phyloP scores from a whole-genome alignment of 2,113 vertebrate species.

The Platysternon megacephalum region DNA sequence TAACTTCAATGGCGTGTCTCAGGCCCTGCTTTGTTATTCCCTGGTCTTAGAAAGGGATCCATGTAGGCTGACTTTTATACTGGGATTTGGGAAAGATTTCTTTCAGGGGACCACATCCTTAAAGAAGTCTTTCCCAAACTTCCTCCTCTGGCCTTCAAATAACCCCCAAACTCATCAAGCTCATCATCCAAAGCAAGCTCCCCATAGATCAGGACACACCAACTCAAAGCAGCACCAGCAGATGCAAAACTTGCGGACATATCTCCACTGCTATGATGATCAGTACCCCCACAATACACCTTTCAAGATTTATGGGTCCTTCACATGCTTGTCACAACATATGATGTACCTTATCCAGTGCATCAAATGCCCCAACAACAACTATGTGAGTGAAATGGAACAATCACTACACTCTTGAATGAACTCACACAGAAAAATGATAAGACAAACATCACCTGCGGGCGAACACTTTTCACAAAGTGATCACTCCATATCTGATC shows the following conservation, averaged over 20 bases:
- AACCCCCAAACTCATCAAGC: background rate
- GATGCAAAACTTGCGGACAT: background rate
- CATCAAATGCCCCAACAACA: background rate
- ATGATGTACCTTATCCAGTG: background rate
- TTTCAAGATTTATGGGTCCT: background rate
- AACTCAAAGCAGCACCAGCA: background rate
- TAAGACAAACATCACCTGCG: background rate
- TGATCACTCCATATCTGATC: background rate
- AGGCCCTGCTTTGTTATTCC: background rate
- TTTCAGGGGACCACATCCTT: no score
- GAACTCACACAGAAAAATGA: background rate
- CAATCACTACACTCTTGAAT: background rate
- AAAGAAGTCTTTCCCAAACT: background rate
- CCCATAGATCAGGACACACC: no score
- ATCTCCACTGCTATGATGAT: background rate
- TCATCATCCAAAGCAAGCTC: background rate
- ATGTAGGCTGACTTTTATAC: background rate
- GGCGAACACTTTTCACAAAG: background rate
- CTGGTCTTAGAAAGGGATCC: background rate
- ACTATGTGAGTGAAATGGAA: background rate
- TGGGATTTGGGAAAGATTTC: no score
- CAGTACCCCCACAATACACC: background rate
- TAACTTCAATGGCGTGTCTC: background rate
- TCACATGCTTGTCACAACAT: background rate
- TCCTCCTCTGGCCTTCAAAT: background rate